phyloP scores from a whole-genome alignment of 2,888 invertebrate genomes.

The Serripes groenlandicus region DNA sequence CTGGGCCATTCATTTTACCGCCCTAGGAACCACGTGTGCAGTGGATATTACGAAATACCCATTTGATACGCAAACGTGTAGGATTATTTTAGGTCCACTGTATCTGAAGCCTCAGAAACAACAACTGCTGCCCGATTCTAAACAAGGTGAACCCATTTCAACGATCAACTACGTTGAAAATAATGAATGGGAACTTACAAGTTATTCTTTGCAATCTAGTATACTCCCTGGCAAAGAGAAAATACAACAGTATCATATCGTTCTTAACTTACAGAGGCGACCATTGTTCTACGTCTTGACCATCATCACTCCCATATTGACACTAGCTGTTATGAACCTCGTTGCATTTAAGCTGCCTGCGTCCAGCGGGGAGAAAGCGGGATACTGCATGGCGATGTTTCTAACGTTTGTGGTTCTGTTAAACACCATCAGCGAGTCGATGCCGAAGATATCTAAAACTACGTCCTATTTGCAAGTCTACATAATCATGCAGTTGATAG shows the following conservation, averaged over 20 bases:
- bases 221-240: not conserved
- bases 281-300: constrained; percentile 43
- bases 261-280: constrained; percentile 12
- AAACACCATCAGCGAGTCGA: constrained; percentile 33
- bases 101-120: not conserved
- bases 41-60: constrained; percentile 39
- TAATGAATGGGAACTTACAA: constrained; percentile 24
- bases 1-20: constrained; percentile 9
- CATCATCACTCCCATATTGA: constrained; percentile 21
- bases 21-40: constrained; percentile 16
- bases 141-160: not conserved
- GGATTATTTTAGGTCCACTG: not conserved
- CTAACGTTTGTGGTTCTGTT: constrained; percentile 35
- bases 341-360: constrained; percentile 36
- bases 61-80: constrained; percentile 34
- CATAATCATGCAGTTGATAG: constrained; percentile 24
- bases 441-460: constrained; percentile 39
- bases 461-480: constrained; percentile 41
- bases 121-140: not conserved
- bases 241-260: not conserved
- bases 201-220: not conserved
- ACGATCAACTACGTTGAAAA: constrained; percentile 8
- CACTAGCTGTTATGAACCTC: constrained; percentile 37
- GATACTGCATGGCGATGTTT: constrained; percentile 35
- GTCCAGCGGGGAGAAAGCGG: constrained; percentile 31